Percentiles rank a stretch among this genome's conserved stretches.
These are phyloP conservation scores for Mus spicilegus DNA, from an alignment of 2,113 vertebrate species.

Conservation along the genomic window DNA sequence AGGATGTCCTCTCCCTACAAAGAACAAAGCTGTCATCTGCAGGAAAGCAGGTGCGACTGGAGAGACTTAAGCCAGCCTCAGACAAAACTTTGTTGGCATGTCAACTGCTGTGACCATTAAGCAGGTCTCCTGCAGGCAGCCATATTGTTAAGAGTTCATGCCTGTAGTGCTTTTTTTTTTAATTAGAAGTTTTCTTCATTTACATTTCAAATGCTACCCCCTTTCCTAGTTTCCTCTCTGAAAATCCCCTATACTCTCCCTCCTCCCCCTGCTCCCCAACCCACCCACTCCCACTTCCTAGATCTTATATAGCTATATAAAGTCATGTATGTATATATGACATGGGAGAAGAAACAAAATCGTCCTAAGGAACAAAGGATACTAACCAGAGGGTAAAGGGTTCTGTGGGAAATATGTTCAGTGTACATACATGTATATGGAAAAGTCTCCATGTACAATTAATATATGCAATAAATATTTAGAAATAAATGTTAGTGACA, in stretches of 20 bases:
- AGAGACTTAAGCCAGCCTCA: not conserved
- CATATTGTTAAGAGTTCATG: not conserved
- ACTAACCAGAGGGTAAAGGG: not conserved
- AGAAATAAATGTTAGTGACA: not conserved
- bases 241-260: too few relatives aligned
- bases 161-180: not conserved
- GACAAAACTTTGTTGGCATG: not conserved
- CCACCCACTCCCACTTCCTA: not conserved
- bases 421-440: not conserved
- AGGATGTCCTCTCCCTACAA: not conserved
- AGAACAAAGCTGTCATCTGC: not conserved
- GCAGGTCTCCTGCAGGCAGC: not conserved
- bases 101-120: not conserved
- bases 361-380: not conserved
- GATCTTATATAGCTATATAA: not conserved
- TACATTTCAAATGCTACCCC: too few relatives aligned
- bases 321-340: not conserved
- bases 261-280: too few relatives aligned
- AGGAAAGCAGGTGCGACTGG: not conserved
- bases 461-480: not conserved
- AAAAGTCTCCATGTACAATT: not conserved
- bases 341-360: not conserved
- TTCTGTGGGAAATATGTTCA: not conserved
- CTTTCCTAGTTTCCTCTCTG: too few relatives aligned
- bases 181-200: too few relatives aligned